Conservation (phyloP, 2,888 invertebrate genomes). For the Cotesia congregata region DNA sequence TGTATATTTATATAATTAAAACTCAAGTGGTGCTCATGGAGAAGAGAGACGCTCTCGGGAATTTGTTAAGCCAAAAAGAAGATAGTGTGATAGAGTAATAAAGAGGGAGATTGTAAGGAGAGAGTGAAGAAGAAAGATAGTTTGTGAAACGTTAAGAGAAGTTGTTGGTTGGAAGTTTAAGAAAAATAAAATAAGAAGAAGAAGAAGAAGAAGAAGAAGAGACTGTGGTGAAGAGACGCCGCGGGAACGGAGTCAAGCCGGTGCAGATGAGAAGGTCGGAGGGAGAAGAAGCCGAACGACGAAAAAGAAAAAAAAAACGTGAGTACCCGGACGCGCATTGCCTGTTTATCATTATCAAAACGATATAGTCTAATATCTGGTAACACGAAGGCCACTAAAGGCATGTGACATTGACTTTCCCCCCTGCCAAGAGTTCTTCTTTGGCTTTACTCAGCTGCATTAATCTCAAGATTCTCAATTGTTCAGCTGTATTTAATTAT, state of each 20-base stretch:
- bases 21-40: slow-evolving; percentile 28
- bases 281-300: slow-evolving; percentile 15
- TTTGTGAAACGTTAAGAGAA: slow-evolving; percentile 37
- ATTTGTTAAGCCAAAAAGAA: background rate
- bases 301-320: slow-evolving; percentile 49
- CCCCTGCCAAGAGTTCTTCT: slow-evolving; percentile 29
- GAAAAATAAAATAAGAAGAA: slow-evolving; percentile 1
- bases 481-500: background rate
- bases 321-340: slow-evolving; percentile 50
- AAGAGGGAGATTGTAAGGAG: slow-evolving; percentile 10
- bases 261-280: slow-evolving; percentile 32
- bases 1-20: slow-evolving; percentile 12
- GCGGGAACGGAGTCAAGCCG: slow-evolving; percentile 51
- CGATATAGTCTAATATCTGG: slow-evolving; percentile 35
- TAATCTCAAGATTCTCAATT: background rate
- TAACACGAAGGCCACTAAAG: slow-evolving; percentile 17
- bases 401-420: slow-evolving; percentile 50
- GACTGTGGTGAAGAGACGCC: slow-evolving; percentile 41
- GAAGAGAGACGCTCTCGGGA: slow-evolving; percentile 8
- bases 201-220: background rate
- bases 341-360: slow-evolving; percentile 45
- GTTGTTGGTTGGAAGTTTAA: slow-evolving; percentile 33
- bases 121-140: slow-evolving; percentile 17
- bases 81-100: slow-evolving; percentile 10
- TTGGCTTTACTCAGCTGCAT: slow-evolving; percentile 15